Evolutionary conservation across 2,113 vertebrate species (phyloP), one percentile per base, ranked within the genome.

Genomic region (Monarcha castaneiventris): DNA sequence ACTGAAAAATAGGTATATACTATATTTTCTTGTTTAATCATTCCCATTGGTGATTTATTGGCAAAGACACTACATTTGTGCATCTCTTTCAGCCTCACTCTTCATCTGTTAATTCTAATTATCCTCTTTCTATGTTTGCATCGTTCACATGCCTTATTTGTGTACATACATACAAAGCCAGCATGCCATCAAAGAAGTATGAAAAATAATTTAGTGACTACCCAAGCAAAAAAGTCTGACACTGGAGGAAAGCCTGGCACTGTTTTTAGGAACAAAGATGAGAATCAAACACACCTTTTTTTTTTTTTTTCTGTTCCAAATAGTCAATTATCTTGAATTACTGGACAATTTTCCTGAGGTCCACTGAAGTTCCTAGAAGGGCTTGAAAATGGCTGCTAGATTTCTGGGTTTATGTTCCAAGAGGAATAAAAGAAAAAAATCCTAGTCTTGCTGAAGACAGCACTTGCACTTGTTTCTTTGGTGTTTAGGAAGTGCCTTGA

Each of bases 1-100:
- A 90, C 63, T 78, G 77, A 89, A 94, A 96, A 96, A 95, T 95
- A 97, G 93, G 94, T 96, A 87, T 80, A 94, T 78, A 71, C 25
- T 51, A 12, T 79, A 82, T 96, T 96, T 95, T 93, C 88, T 62
- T 89, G 43, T 93, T 96, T 91, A 96, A 96, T 95, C 92, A 96
- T 95, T 93, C 69, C 75, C n/a, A 48, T 54, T 92, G 89, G 43
- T 87, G 87, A 96, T 97, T 94, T 97, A 97, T 93, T 71, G 55
- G 67, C 78, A 95, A 93, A 97, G 86, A 67, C 37, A 80, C 29
- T 86, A 61, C 78, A 67, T 94, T 93, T 84, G 51, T 90, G 78
- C 56, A 49, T 94, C 87, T 94, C 81, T 92, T 81, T 96, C 75
- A 92, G 75, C 71, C 43, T 56, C 68, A 54, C 22, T 93, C 49